phyloP scores from a whole-genome alignment of 2,113 vertebrate genomes.

The Apaloderma vittatum region DNA sequence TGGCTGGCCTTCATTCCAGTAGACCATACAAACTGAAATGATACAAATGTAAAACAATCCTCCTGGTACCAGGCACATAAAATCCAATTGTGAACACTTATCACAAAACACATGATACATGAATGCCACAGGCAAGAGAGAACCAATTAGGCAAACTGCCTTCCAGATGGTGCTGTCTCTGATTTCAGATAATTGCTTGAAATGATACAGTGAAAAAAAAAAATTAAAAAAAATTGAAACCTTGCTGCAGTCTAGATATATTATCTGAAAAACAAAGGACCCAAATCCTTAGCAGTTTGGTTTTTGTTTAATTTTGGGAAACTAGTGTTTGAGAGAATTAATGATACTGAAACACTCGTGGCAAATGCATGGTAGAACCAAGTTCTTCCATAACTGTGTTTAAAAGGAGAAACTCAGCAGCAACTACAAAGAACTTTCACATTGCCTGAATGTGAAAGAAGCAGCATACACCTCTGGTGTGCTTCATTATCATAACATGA shows the following conservation, averaged over 20 bases:
- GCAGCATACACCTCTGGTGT: neutral
- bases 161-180: neutral
- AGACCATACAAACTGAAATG: neutral
- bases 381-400: neutral
- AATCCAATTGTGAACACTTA: neutral
- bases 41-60: neutral
- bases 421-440: neutral
- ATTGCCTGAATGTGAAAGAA: neutral
- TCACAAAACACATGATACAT: neutral
- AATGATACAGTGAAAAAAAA: neutral
- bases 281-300: neutral
- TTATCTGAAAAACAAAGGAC: neutral
- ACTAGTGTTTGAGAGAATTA: neutral
- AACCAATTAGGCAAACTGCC: neutral
- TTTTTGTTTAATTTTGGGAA: neutral
- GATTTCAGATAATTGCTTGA: neutral
- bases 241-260: neutral
- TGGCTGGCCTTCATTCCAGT: neutral
- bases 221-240: neutral
- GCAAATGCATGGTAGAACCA: neutral
- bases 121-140: neutral
- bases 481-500: neutral
- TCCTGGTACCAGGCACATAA: neutral
- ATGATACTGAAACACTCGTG: neutral
- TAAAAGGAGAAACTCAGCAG: neutral